Conservation (phyloP, 23 tunicate species). For the Styela clava region DNA sequence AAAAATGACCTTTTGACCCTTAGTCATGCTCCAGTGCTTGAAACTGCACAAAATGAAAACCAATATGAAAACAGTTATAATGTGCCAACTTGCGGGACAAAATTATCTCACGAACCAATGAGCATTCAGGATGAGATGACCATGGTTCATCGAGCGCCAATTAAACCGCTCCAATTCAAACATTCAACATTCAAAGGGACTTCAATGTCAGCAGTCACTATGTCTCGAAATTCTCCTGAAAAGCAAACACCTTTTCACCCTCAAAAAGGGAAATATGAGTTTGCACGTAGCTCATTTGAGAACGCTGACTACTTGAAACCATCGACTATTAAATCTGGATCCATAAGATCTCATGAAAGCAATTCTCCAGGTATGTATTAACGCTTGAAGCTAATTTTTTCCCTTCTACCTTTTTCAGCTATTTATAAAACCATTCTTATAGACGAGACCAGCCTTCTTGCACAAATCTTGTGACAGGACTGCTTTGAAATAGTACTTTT, state of each 20-base stretch:
- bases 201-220: slow-evolving; percentile 1
- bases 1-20: neutral
- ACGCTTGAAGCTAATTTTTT: neutral
- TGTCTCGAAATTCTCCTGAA: slow-evolving; percentile 4
- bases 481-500: too few relatives aligned
- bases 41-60: neutral
- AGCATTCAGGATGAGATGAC: neutral
- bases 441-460: neutral
- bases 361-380: slow-evolving; percentile 24
- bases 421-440: neutral
- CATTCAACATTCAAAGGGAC: slow-evolving; percentile 8
- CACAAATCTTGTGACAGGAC: too few relatives aligned
- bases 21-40: slow-evolving; percentile 16
- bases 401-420: neutral
- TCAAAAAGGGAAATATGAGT: slow-evolving; percentile 9
- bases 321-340: neutral
- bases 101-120: neutral
- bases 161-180: slow-evolving; percentile 19
- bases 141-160: slow-evolving; percentile 15
- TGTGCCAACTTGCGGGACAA: too few relatives aligned
- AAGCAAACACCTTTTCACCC: neutral
- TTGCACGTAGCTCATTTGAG: neutral
- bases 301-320: neutral
- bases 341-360: slow-evolving; percentile 14
- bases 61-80: neutral